phyloP scores from a whole-genome alignment of 2,113 vertebrate species.

The Eudyptes chrysolophus region DNA sequence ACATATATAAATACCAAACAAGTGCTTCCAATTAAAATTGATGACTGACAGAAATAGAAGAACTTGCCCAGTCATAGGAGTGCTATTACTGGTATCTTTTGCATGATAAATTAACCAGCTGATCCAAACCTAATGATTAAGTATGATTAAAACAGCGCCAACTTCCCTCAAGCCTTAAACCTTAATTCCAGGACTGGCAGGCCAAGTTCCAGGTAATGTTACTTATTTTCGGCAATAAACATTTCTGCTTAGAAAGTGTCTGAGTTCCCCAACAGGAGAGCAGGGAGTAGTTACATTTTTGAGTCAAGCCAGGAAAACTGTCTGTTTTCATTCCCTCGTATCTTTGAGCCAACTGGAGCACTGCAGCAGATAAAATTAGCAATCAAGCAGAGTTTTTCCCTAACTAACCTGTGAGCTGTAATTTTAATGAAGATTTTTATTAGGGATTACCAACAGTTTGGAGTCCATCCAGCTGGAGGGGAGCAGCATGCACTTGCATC shows the following conservation, averaged over 20 bases:
- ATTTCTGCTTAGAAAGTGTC: background rate
- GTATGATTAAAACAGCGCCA: background rate
- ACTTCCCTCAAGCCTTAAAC: background rate
- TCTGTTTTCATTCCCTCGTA: background rate
- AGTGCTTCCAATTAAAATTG: background rate
- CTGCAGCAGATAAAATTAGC: background rate
- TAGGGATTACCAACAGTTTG: background rate
- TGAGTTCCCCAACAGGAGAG: background rate
- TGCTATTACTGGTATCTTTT: background rate
- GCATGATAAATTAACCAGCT: background rate
- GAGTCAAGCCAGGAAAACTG: background rate
- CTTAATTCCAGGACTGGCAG: background rate
- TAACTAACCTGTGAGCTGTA: background rate
- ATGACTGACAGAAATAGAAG: background rate
- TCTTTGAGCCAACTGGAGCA: background rate
- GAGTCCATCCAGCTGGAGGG: slow-evolving; percentile 7
- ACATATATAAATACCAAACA: background rate
- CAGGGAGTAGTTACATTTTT: background rate
- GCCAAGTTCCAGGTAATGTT: background rate
- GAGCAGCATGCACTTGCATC: background rate
- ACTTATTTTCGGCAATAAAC: background rate
- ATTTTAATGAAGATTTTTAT: background rate
- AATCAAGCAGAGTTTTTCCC: background rate
- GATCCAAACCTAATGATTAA: background rate
- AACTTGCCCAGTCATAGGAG: background rate